Base-by-base conservation (phyloP, 2,888 invertebrate species). In the Drosophila colorata region DNA sequence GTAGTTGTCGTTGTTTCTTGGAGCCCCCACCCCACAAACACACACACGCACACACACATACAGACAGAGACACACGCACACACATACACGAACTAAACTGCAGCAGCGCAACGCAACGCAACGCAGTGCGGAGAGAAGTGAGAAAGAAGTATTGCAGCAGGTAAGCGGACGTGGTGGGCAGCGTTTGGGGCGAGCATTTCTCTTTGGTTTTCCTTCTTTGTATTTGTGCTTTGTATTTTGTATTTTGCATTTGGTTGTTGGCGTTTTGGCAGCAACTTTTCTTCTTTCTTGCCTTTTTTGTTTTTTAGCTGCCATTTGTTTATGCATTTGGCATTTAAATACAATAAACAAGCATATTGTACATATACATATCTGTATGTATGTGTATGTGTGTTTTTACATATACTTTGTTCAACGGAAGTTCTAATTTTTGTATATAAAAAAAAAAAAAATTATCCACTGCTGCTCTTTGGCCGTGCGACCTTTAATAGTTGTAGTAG, bases 161-260 rank as follows among this genome's bases (percentile, higher is more conserved):
- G 76, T 77, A 77, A 77, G 76, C 77, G 73, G 73, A 72, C 75
- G 74, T 72, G 78, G 65, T 72, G 78, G 65, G 78, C 59, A 68
- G 78, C 61, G 52, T 46, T 59, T 57, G 64, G 60, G 61, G 74
- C 60, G 57, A 74, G 68, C 48, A 76, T 76, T 76, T 76, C 73
- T 65, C 71, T 76, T 75, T 58, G 64, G 71, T 75, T 68, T 23
- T 74, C 58, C 55, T 60, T 67, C 47, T 61, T 60, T 66, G 49
- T 69, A 40, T 51, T 69, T 52, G 61, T 28, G 46, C 55, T 55
- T 51, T 28, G 28, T 56, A 53, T 71, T 63, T 59, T 33, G 33
- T 33, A 33, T 33, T 63, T 59, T 33, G 33, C 13, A 33, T 33
- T 33, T 33, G 11, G 52, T 52, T 69, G 69, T 56, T 69, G 33